These are phyloP conservation scores for Myzus persicae DNA, from an alignment of 1,140 invertebrate genomes.

Conservation along the genomic window DNA sequence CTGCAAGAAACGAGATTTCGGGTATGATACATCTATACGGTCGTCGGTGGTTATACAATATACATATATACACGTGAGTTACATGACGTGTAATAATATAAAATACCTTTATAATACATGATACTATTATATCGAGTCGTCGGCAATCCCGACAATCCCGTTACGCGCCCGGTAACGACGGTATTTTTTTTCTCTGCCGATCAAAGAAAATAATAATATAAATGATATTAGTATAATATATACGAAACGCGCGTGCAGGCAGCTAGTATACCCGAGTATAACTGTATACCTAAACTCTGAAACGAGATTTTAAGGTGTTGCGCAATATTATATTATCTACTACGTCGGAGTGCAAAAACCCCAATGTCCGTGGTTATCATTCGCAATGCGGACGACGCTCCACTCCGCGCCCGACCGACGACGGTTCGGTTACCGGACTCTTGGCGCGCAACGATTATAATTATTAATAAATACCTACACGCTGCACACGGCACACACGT, in stretches of 20 bases:
- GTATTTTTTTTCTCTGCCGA: background rate
- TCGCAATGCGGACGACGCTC: background rate
- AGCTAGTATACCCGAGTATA: too few species aligned
- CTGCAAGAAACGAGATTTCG: constrained; percentile 39
- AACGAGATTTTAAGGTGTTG: background rate
- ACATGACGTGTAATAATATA: background rate
- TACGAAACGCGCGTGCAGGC: background rate
- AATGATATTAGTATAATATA: background rate
- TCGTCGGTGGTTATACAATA: background rate
- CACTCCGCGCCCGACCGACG: background rate
- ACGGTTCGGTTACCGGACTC: background rate
- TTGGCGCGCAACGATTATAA: background rate
- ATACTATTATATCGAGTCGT: background rate
- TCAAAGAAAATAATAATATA: background rate
- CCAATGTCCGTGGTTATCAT: background rate
- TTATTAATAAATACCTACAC: background rate
- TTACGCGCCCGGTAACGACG: background rate
- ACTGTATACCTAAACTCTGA: too few species aligned
- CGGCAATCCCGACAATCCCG: background rate
- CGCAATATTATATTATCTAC: background rate
- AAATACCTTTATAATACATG: background rate
- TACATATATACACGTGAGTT: background rate
- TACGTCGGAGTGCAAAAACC: background rate
- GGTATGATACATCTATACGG: background rate
- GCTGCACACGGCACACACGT: too few species aligned